Base-by-base conservation (phyloP, 2,113 vertebrate species). In the Bubalus kerabau region DNA sequence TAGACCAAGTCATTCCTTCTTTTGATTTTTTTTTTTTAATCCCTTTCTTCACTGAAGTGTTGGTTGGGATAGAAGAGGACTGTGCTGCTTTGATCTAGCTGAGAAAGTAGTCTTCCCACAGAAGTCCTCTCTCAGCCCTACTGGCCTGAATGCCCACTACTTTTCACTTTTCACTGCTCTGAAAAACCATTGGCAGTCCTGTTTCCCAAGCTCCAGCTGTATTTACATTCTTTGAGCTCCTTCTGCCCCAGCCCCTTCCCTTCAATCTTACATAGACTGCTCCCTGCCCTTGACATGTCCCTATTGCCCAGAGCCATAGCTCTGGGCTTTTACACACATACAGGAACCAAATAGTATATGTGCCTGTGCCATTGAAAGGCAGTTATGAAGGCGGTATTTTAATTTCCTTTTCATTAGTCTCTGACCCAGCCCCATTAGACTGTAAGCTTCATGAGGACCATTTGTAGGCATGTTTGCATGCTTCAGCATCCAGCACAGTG, bases 371-470 rank as follows among this genome's bases (percentile, higher is more conserved):
- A 71, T 13, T 78, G 56, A 91, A 57, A 96, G 43, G 36, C 30
- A 46, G 36, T 78, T 48, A 48, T 91, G 71, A 96, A 95, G 50
- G 87, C 5, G 5, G 30, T 59, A 19, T 90, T 43, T 93, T 96
- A 59, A 62, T 90, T 94, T 95, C 48, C 40, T 85, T 62, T 94
- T 89, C n/a, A 30, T 90, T 86, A 87, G 62, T 96, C 48, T 97
- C 59, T 96, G 17, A 62, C 30, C 9, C 7, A 60, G 4, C 54
- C 4, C 54, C 24, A 26, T 24, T 59, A 74, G 80, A 90, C 32
- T 40, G 5, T 88, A 76, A 88, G 30, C n/a, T 71, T 93, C 13
- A 1, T 83, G 56, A 86, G 60, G 54, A 23, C n/a, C 81, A 10
- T 92, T 24, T 93, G 36, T 32, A 83, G 74, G 17, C 36, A 57